Evolutionary conservation across 2,888 invertebrate species (phyloP).

Genomic region (Polietes domitor): DNA sequence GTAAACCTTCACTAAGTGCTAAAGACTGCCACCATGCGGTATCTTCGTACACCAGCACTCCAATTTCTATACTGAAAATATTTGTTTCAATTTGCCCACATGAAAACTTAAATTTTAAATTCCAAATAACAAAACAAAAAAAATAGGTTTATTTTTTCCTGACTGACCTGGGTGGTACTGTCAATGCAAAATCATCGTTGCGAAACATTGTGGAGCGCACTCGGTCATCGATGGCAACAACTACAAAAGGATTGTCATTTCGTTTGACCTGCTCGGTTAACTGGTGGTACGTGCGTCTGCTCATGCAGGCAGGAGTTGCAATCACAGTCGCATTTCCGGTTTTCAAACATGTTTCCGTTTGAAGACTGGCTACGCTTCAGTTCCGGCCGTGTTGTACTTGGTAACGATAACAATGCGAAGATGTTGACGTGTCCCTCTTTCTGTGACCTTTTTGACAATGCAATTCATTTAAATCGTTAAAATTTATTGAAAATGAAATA

Average conservation of each 20-base stretch:
- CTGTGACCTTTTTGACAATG: not conserved
- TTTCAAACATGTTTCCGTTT: slow-evolving; percentile 33
- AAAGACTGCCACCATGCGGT: too few species aligned
- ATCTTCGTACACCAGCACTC: too few species aligned
- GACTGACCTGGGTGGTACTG: too few species aligned
- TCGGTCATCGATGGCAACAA: not conserved
- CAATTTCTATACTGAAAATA: too few species aligned
- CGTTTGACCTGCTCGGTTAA: slow-evolving; percentile 37
- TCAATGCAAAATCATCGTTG: not conserved
- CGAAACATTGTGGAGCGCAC: not conserved
- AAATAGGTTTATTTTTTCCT: too few species aligned
- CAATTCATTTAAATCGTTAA: not conserved
- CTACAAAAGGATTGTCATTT: slow-evolving; percentile 42
- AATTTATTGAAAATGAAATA: slow-evolving; percentile 6
- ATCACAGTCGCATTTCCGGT: slow-evolving; percentile 32
- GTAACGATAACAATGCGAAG: not conserved
- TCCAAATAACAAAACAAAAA: too few species aligned
- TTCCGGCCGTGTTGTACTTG: slow-evolving; percentile 31
- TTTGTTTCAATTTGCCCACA: too few species aligned
- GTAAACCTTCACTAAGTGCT: too few species aligned
- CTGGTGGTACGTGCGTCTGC: not conserved
- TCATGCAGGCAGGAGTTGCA: slow-evolving; percentile 41
- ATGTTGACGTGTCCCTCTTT: not conserved
- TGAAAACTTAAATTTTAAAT: not conserved
- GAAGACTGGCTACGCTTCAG: slow-evolving; percentile 43